phyloP scores from a whole-genome alignment of 2,797 vertebrate species.

The Oceanodroma leucorhoa region DNA sequence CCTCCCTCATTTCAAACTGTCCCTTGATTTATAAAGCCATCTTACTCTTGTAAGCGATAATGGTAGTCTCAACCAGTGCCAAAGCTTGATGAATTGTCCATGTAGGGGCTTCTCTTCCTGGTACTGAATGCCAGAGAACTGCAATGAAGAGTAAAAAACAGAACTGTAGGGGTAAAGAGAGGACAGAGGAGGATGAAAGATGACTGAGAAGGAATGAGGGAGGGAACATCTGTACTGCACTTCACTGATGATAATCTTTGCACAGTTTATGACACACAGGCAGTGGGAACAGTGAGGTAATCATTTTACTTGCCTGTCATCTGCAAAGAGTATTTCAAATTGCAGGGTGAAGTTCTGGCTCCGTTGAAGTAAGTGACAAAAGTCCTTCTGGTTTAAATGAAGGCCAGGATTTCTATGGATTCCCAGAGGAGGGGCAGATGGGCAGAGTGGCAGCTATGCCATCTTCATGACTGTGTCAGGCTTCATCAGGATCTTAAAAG shows the following conservation, averaged over 20 bases:
- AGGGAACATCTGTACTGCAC: constrained; percentile 38
- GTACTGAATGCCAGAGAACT: not conserved
- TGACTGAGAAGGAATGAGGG: constrained; percentile 1
- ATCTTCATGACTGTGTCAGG: not conserved
- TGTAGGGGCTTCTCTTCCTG: constrained; percentile 3
- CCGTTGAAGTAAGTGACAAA: constrained; percentile 5
- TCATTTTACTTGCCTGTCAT: constrained; percentile 35
- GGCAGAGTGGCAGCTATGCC: not conserved
- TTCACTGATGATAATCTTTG: constrained; percentile 41
- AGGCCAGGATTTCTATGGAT: not conserved
- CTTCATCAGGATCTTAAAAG: not conserved
- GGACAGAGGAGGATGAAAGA: constrained; percentile 21
- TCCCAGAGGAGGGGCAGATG: not conserved
- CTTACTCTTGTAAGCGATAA: constrained; percentile 27
- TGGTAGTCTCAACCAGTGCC: not conserved
- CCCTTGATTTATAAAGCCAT: constrained; percentile 64
- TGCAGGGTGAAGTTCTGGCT: constrained; percentile 21
- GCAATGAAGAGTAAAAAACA: not conserved
- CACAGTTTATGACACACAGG: constrained; percentile 39
- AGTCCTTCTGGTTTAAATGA: constrained; percentile 24
- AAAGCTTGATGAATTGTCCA: constrained; percentile 18
- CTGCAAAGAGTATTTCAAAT: constrained; percentile 16
- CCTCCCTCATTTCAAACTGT: constrained; percentile 37
- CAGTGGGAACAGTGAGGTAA: constrained; percentile 9
- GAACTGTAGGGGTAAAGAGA: not conserved